Evolutionary conservation across 2,797 vertebrate species (phyloP), one percentile per base, ranked within the genome.

Genomic region (Coranthus polyacanthus): DNA sequence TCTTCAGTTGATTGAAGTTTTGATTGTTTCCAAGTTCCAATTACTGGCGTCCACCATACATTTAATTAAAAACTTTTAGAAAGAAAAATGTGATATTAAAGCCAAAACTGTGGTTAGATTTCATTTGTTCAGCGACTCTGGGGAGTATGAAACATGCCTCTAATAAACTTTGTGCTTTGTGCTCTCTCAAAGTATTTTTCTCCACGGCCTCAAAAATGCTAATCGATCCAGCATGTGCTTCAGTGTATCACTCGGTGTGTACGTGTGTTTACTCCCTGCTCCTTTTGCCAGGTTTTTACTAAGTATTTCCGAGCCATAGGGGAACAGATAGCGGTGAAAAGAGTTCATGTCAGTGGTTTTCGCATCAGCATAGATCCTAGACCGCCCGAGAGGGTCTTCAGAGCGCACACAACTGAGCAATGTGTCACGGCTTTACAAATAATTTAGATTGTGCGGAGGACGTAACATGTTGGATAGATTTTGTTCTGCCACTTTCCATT

Each of bases 221-320:
- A 89, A 90, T 87, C 51, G 73, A 79, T 88, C 68, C 87, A 81
- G 68, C 79, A 84, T 91, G 88, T 84, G 86, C 79, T 62, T 58
- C 52, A 72, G 52, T 64, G 21, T 51, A 72, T 74, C 49, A 26
- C 43, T 46, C 3, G 42, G 38, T 46, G 65, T 62, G 57, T 50
- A 53, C 11, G 50, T 62, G 24, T 72, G 75, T 88, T 84, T 78
- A 84, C 70, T 78, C 76, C 76, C 74, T 72, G 68, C 68, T 79
- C 83, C 78, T 73, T 83, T 78, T 70, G 82, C 78, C 75, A 80
- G 75, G 66, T 79, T 81, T 79, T 72, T 49, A 39, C 60, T 51
- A 41, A 79, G 76, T 72, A 65, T 83, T 86, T 89, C 79, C 32
- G 62, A 76, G 68, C 81, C 83, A 77, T 55, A 18, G 43, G 79